phyloP scores from a whole-genome alignment of 2,113 vertebrate species.

The Rhea americana region DNA sequence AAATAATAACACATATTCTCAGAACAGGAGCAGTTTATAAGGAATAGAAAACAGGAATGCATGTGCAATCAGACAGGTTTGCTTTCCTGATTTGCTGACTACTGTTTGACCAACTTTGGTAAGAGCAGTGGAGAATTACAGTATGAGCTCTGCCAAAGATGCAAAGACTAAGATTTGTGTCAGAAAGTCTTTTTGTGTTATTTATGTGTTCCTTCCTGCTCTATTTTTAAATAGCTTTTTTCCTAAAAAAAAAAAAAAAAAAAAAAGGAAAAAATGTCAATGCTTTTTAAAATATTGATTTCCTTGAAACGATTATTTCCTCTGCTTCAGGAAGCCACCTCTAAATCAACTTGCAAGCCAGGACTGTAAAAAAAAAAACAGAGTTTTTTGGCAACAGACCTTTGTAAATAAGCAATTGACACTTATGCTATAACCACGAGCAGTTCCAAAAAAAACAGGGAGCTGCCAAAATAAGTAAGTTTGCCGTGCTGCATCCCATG shows the following conservation, averaged over 20 bases:
- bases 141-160: neutral
- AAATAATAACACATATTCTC: neutral
- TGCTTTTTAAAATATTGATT: neutral
- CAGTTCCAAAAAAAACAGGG: constrained; percentile 34
- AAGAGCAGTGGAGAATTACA: neutral
- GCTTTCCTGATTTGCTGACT: neutral
- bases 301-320: constrained; percentile 1
- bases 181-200: neutral
- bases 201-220: neutral
- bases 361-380: constrained; percentile 4
- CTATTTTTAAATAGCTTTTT: neutral
- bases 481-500: neutral
- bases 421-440: constrained; percentile 35
- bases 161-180: neutral
- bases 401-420: constrained; percentile 61
- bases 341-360: constrained; percentile 9
- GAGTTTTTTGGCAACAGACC: constrained; percentile 54
- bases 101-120: neutral
- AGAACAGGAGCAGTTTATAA: neutral
- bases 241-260: neutral
- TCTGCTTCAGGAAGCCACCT: constrained; percentile 27
- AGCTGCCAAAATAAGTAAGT: constrained; percentile 65
- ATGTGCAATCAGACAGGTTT: neutral
- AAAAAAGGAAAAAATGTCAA: too few species aligned
- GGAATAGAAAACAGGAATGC: neutral